These are phyloP conservation scores for Rhopalosiphum maidis DNA, from an alignment of 1,140 invertebrate genomes.

Conservation along the genomic window DNA sequence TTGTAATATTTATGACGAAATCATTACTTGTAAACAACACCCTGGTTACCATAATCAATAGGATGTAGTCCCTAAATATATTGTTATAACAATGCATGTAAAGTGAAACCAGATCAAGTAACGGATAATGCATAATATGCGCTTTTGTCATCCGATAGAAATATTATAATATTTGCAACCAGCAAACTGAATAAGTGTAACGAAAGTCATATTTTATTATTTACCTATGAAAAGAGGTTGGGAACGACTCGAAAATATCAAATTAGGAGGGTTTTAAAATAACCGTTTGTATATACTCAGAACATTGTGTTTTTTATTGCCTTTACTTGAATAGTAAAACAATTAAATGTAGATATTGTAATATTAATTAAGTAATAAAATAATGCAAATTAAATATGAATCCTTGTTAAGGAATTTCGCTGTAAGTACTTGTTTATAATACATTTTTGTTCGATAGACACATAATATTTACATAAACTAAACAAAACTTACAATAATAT, in stretches of 20 bases:
- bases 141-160: neutral
- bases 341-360: neutral
- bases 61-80: neutral
- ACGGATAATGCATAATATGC: neutral
- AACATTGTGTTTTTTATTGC: constrained; percentile 11
- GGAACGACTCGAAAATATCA: neutral
- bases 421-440: neutral
- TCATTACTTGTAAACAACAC: neutral
- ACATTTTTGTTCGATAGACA: neutral
- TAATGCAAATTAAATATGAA: neutral
- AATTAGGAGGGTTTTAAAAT: neutral
- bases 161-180: neutral
- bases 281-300: neutral
- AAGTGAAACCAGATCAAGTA: constrained; percentile 10
- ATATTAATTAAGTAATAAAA: neutral
- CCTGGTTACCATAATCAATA: neutral
- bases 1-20: neutral
- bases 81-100: neutral
- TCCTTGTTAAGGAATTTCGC: neutral
- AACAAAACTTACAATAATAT: neutral
- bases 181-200: neutral
- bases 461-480: no score
- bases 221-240: neutral
- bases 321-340: neutral
- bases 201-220: neutral